Percentiles rank a stretch among this genome's conserved stretches.
These are phyloP conservation scores for Metopia argyrocephala DNA, from an alignment of 2,888 invertebrate species.

Conservation along the genomic window DNA sequence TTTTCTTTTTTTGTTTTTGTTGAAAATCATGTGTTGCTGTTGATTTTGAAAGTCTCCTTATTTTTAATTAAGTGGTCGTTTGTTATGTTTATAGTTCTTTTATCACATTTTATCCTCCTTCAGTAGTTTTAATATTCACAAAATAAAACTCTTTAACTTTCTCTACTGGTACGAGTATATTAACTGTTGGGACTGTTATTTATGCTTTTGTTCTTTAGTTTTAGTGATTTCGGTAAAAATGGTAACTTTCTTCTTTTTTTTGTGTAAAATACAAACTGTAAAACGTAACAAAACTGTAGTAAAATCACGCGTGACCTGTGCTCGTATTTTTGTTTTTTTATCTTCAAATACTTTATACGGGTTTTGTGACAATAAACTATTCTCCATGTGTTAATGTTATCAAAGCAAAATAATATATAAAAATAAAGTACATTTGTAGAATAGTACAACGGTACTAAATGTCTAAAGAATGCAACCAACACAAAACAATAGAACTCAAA, in stretches of 20 bases:
- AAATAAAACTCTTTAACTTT: conserved; percentile 21
- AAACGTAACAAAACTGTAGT: conserved; percentile 8
- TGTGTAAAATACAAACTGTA: not conserved
- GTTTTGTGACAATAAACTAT: conserved; percentile 1
- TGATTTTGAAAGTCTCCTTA: not conserved
- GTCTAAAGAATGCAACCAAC: conserved; percentile 48
- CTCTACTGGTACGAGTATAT: not conserved
- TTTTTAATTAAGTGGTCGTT: conserved; percentile 47
- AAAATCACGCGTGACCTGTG: conserved; percentile 61
- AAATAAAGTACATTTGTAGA: not conserved
- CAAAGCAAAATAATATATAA: too few species aligned
- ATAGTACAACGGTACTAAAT: conserved; percentile 12
- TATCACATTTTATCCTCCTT: not conserved
- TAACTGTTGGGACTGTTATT: not conserved
- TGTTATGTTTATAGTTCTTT: not conserved
- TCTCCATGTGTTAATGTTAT: not conserved
- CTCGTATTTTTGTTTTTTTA: conserved; percentile 54
- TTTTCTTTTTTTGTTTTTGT: too few species aligned
- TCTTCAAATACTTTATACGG: too few species aligned
- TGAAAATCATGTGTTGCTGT: not conserved
- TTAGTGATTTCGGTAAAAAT: conserved; percentile 12
- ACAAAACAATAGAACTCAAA: conserved; percentile 32
- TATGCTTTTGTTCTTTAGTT: not conserved
- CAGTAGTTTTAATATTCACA: conserved; percentile 23
- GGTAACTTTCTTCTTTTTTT: not conserved